These are phyloP conservation scores for Drosophila peninsularis DNA, from an alignment of 2,888 invertebrate genomes.

Conservation along the genomic window DNA sequence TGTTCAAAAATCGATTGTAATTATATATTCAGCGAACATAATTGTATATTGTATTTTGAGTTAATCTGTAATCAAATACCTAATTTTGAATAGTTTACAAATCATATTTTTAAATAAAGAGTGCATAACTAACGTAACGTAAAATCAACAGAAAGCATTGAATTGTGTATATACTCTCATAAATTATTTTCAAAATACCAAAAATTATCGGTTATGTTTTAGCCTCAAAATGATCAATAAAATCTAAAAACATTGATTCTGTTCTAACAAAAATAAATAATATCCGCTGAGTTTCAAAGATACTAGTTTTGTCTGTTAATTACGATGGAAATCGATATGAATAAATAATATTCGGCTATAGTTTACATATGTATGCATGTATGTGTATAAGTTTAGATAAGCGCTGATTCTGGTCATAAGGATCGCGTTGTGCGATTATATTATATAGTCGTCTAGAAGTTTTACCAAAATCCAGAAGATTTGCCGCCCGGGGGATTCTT, in stretches of 20 bases:
- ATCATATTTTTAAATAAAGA: constrained; percentile 65
- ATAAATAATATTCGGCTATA: constrained; percentile 32
- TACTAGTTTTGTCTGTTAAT: neutral
- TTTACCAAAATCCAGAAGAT: constrained; percentile 94
- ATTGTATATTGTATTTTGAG: constrained; percentile 53
- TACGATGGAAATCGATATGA: constrained; percentile 7
- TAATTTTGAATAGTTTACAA: constrained; percentile 57
- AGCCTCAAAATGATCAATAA: constrained; percentile 1
- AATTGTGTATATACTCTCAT: constrained; percentile 12
- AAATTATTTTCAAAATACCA: constrained; percentile 4
- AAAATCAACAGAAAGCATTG: constrained; percentile 25
- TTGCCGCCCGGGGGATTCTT: constrained; percentile 96
- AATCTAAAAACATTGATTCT: neutral
- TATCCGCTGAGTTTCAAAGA: constrained; percentile 9
- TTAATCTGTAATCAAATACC: constrained; percentile 45
- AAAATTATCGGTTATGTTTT: constrained; percentile 6
- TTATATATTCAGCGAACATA: constrained; percentile 70
- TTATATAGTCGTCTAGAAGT: neutral
- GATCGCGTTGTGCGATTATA: constrained; percentile 45
- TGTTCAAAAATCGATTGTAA: constrained; percentile 62
- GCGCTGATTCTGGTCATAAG: constrained; percentile 30
- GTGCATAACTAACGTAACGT: constrained; percentile 46
- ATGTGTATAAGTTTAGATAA: constrained; percentile 25
- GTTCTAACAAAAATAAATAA: neutral
- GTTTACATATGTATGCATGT: constrained; percentile 6